Base-by-base conservation (phyloP, 2,113 vertebrate species). In the Climacteris rufus region DNA sequence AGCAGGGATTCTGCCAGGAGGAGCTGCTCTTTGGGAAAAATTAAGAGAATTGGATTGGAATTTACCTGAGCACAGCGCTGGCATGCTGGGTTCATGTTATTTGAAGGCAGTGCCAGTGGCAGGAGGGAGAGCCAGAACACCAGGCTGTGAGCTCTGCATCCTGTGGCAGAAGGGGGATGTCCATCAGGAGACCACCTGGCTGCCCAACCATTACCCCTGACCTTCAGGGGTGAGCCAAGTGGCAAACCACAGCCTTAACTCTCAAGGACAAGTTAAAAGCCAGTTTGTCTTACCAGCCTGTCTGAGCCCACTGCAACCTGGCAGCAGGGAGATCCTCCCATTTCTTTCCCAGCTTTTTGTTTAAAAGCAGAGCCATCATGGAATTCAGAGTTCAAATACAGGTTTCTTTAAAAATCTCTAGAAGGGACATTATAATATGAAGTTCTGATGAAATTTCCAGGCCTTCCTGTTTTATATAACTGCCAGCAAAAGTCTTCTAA, bases 11-110 rank as follows among this genome's bases (percentile, higher is more conserved):
- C 65, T 82, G 78, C 47, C 61, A 50, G 0, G 7, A 87, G 53
- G 21, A 90, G 39, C 39, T 13, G 27, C 30, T 78, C 21, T 30
- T 45, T 59, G 71, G 66, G 89, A 56, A 27, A 27, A 52, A 69
- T 16, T 2, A 19, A 35, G 1, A 30, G 33, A 21, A 5, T 5
- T 54, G 65, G 60, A 47, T 13, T 70, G 47, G 28, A 66, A 9
- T 54, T 30, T 44, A 35, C 30, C 47, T 40, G 35, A 27, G 44
- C 33, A 20, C 0, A 18, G 27, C 35, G 75, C 35, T 83, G 50
- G 39, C 52, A 42, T 22, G 14, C 6, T 1, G 0, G 52, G 40
- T 17, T 10, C 7, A 0, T 11, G 50, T 11, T 18, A 2, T 0
- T n/a, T 10, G 76, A 61, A 81, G 50, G 15, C 53, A 37, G 21